phyloP scores from a whole-genome alignment of 2,797 vertebrate genomes.

The Odontamblyopus rebecca region DNA sequence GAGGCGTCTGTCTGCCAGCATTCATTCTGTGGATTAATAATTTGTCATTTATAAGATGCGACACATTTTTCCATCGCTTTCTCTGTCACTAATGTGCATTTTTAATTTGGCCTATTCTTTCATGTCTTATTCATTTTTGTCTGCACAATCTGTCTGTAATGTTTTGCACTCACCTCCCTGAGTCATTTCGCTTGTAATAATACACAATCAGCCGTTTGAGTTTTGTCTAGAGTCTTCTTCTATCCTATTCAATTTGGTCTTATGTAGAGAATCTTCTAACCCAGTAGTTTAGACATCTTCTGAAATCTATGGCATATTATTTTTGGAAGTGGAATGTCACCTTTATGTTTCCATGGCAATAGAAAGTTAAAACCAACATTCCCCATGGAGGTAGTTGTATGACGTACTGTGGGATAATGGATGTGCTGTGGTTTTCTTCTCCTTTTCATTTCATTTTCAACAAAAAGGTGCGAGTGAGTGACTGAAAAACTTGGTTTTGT shows the following conservation, averaged over 20 bases:
- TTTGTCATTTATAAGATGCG: too few relatives aligned
- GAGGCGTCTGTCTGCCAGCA: conserved; percentile 54
- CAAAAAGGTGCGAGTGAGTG: too few relatives aligned
- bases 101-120: background rate
- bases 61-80: conserved; percentile 16
- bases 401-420: too few relatives aligned
- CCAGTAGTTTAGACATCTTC: background rate
- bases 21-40: too few relatives aligned
- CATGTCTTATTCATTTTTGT: background rate
- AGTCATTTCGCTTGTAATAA: background rate
- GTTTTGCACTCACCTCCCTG: background rate
- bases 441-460: too few relatives aligned
- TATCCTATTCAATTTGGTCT: background rate
- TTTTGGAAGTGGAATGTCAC: too few relatives aligned
- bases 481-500: too few relatives aligned
- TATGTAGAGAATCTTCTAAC: background rate
- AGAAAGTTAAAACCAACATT: too few relatives aligned
- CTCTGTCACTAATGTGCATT: background rate
- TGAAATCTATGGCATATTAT: too few relatives aligned
- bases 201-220: background rate
- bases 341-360: too few relatives aligned
- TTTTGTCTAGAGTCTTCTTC: background rate
- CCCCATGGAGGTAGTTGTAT: too few relatives aligned
- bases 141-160: background rate
- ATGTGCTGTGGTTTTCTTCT: too few relatives aligned